A percentile compares a stretch with the other conserved stretches of the same genome.
Conservation (phyloP, 1,140 invertebrate genomes). For the Drosophila mauritiana region DNA sequence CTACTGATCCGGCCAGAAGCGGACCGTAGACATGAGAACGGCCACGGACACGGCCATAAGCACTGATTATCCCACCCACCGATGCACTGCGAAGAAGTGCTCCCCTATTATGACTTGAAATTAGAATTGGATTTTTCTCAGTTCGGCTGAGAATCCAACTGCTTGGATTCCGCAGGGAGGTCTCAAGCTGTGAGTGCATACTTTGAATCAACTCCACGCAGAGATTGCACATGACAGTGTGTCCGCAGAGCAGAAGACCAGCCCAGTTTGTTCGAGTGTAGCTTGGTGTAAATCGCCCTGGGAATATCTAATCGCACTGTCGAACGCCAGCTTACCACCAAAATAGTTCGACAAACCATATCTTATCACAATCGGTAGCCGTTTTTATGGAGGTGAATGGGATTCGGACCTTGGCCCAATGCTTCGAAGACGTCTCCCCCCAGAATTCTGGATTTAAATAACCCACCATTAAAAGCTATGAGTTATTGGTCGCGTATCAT, state of each 20-base stretch:
- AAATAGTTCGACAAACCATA: not conserved
- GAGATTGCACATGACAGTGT: too few relatives aligned
- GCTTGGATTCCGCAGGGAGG: too few relatives aligned
- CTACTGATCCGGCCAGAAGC: not conserved
- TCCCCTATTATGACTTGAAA: not conserved
- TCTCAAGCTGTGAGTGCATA: too few relatives aligned
- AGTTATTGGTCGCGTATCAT: not conserved
- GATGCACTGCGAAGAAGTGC: slow-evolving; percentile 2
- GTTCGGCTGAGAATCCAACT: too few relatives aligned
- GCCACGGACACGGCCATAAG: slow-evolving; percentile 1
- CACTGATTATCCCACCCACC: slow-evolving; percentile 14
- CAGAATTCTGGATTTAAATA: not conserved
- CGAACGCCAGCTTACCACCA: not conserved
- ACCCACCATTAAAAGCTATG: not conserved
- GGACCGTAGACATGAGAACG: not conserved
- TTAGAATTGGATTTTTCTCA: not conserved
- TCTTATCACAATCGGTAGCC: slow-evolving; percentile 19
- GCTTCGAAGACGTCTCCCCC: not conserved
- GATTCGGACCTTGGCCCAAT: slow-evolving; percentile 28
- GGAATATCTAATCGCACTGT: slow-evolving; percentile 37
- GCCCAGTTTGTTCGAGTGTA: not conserved
- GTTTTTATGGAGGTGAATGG: slow-evolving; percentile 19
- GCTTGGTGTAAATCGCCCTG: slow-evolving; percentile 28
- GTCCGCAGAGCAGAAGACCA: too few relatives aligned
- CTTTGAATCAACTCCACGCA: too few relatives aligned